Evolutionary conservation across 2,113 vertebrate species (phyloP).

Genomic region (Chloebia gouldiae): DNA sequence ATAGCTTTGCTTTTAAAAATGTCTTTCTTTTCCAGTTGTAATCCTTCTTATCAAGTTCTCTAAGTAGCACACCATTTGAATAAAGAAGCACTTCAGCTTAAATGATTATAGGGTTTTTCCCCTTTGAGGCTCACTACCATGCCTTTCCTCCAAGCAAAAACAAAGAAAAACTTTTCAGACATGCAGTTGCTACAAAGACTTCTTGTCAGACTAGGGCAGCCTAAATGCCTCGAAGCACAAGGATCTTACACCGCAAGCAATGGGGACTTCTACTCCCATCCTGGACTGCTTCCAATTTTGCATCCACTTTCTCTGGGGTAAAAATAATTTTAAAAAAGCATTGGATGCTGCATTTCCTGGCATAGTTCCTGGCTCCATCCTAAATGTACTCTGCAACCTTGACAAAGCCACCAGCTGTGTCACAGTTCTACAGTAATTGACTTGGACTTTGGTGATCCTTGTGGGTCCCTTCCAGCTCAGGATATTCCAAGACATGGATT

Average conservation of each 20-base stretch:
- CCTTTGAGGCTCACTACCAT: not conserved
- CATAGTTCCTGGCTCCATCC: not conserved
- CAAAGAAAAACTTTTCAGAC: not conserved
- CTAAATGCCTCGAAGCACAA: not conserved
- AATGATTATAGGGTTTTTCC: not conserved
- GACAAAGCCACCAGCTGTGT: not conserved
- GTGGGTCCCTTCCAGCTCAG: not conserved
- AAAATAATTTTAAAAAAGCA: not conserved
- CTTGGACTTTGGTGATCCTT: not conserved
- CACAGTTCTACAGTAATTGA: not conserved
- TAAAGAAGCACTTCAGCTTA: constrained; percentile 11
- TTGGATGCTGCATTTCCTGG: not conserved
- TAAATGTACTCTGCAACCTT: not conserved
- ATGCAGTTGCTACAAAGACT: not conserved
- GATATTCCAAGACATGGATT: not conserved
- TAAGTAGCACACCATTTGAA: constrained; percentile 51
- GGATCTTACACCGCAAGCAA: not conserved
- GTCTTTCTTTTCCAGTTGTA: constrained; percentile 67
- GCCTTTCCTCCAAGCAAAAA: not conserved
- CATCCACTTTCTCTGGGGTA: not conserved
- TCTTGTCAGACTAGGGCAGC: not conserved
- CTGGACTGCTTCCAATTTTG: not conserved
- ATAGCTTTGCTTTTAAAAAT: constrained; percentile 70
- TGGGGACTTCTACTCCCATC: not conserved
- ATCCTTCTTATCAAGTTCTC: constrained; percentile 69